Percentiles rank a stretch among this genome's conserved stretches.
These are phyloP conservation scores for Falco naumanni DNA, from an alignment of 2,797 vertebrate genomes.

Conservation along the genomic window DNA sequence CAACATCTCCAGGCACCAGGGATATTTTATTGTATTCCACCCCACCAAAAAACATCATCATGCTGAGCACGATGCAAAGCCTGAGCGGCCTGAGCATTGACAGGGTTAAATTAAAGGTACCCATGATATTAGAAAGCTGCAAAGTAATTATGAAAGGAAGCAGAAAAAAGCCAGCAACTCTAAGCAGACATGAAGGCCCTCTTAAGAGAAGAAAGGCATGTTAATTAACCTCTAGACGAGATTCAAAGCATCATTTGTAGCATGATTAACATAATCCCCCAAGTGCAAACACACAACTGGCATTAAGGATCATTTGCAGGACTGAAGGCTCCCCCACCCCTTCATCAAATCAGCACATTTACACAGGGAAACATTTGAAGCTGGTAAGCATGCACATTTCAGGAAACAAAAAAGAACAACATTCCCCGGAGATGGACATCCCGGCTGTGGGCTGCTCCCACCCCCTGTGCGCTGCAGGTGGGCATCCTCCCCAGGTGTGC, in stretches of 20 bases:
- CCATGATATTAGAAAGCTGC: neutral
- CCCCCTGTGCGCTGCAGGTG: neutral
- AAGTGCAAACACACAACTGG: slow-evolving; percentile 62
- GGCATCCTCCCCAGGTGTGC: neutral
- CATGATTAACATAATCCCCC: slow-evolving; percentile 75
- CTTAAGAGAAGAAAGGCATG: slow-evolving; percentile 70
- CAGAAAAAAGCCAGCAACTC: slow-evolving; percentile 56
- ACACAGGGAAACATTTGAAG: neutral
- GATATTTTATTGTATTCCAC: neutral
- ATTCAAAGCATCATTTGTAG: slow-evolving; percentile 75
- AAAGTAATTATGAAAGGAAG: slow-evolving; percentile 49
- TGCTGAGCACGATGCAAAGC: neutral
- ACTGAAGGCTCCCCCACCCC: neutral
- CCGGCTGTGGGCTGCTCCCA: neutral
- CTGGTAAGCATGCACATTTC: neutral
- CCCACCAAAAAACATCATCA: neutral
- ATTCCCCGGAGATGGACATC: neutral
- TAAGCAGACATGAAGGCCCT: slow-evolving; percentile 56
- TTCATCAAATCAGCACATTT: neutral
- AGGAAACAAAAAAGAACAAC: neutral
- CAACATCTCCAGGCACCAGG: neutral
- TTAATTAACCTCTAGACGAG: slow-evolving; percentile 75
- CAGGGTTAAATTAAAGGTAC: slow-evolving; percentile 60
- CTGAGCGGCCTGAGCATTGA: neutral
- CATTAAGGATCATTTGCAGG: slow-evolving; percentile 41